Percentiles rank a stretch among this genome's conserved stretches.
Evolutionary conservation across 1,140 invertebrate species (phyloP).

Genomic region (Whitmania pigra): DNA sequence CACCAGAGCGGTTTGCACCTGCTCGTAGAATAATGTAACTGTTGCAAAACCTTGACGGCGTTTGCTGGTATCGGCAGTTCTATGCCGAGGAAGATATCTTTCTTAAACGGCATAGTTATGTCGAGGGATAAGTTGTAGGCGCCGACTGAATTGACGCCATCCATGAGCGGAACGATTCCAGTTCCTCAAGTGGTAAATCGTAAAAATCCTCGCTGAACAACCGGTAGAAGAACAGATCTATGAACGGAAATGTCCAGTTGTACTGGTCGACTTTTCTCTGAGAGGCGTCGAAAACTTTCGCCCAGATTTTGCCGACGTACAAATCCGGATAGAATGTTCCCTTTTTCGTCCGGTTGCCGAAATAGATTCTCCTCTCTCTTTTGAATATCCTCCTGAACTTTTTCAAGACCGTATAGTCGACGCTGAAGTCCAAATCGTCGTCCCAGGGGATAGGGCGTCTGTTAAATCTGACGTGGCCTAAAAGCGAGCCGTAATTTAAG

Average conservation of each 20-base stretch:
- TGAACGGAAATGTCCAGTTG: slow-evolving; percentile 2
- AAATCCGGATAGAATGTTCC: background rate
- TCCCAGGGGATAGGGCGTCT: background rate
- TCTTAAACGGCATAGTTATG: background rate
- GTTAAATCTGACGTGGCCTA: background rate
- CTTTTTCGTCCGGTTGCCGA: background rate
- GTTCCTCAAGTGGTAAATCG: background rate
- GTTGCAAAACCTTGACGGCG: no score
- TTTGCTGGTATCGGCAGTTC: no score
- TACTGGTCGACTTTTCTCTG: background rate
- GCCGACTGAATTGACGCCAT: background rate
- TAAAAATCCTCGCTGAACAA: background rate
- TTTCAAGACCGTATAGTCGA: background rate
- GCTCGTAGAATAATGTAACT: no score
- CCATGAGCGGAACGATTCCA: background rate
- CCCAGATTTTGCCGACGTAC: background rate
- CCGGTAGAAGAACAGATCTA: background rate
- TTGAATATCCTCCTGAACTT: background rate
- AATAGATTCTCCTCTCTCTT: background rate
- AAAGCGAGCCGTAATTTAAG: background rate
- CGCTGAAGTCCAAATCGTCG: background rate
- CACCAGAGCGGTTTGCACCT: no score
- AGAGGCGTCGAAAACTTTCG: background rate
- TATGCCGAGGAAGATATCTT: background rate
- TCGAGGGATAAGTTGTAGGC: background rate